Evolutionary conservation across 2,797 vertebrate species (phyloP), one percentile per base, ranked within the genome.

Genomic region (Squalus acanthias): DNA sequence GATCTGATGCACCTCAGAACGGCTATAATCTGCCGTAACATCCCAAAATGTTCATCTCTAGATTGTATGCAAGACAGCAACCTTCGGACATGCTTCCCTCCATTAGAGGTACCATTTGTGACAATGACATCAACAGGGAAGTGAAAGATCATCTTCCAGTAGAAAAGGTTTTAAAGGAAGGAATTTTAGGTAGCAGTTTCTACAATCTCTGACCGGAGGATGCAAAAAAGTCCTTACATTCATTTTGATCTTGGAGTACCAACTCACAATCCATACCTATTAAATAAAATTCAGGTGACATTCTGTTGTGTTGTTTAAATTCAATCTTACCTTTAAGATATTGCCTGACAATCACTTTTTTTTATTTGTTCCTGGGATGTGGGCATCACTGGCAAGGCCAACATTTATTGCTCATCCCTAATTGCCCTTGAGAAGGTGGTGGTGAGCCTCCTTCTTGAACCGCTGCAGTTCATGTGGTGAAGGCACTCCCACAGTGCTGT

Each of bases 211-310:
- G 12, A 50, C 17, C 67, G 57, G 94, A 57, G 46, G 70, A 33
- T 76, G 15, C 12, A 95, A 57, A 74, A 70, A 29, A 65, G 17
- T 53, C 13, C 22, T 72, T 53, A 26, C 50, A 29, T 60, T 95
- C 12, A 76, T 8, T 39, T 95, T 60, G 26, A 74, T 29, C 50
- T 57, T 9, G 26, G 39, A 76, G 13, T 57, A n/a, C 46, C 70
- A 20, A 57, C 46, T 76, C 29, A 72, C 46, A 20, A 57, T 53
- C 76, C 60, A 63, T 92, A 65, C 26, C 46, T n/a, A 57, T 95
- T 76, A 53, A 95, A 95, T 95, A 95, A 95, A 95, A 60, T 20
- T 22, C 46, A 76, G 93, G 29, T 95, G 94, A 57, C 69, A 57
- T 60, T 95, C 29, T 74, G 60, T 17, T 95, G 39, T 53, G 57